These are phyloP conservation scores for Euthynnus affinis DNA, from an alignment of 2,797 vertebrate genomes.

Conservation along the genomic window DNA sequence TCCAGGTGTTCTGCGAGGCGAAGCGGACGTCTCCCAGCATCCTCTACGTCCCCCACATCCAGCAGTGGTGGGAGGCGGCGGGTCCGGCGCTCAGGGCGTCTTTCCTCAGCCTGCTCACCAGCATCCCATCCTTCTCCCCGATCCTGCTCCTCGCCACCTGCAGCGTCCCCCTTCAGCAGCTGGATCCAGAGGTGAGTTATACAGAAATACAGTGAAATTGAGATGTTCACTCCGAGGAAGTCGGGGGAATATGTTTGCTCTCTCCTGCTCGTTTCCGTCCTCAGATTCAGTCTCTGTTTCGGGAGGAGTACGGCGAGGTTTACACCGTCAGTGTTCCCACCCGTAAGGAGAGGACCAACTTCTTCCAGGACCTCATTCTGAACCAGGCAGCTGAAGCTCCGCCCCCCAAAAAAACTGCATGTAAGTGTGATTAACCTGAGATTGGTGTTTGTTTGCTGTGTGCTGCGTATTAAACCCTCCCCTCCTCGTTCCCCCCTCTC, in stretches of 20 bases:
- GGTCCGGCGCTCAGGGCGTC: slow-evolving; percentile 87
- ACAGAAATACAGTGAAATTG: no score
- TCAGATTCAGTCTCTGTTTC: slow-evolving; percentile 90
- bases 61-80: slow-evolving; percentile 93
- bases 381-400: slow-evolving; percentile 90
- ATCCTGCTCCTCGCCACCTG: slow-evolving; percentile 93
- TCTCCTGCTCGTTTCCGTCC: slow-evolving; percentile 1
- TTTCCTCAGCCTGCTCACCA: slow-evolving; percentile 89
- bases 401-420: slow-evolving; percentile 77
- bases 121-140: slow-evolving; percentile 92
- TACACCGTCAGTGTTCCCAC: slow-evolving; percentile 85
- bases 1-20: slow-evolving; percentile 84
- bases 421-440: slow-evolving; percentile 45
- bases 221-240: no score
- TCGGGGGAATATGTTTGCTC: no score
- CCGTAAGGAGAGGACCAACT: slow-evolving; percentile 82
- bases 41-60: slow-evolving; percentile 91
- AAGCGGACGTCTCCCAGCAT: slow-evolving; percentile 91
- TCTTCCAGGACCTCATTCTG: slow-evolving; percentile 92
- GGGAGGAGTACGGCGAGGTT: slow-evolving; percentile 87
- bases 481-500: neutral
- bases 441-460: no score
- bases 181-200: slow-evolving; percentile 90
- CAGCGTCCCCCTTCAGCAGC: slow-evolving; percentile 74
- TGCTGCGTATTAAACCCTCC: neutral